phyloP scores from a whole-genome alignment of 2,113 vertebrate species.

The Strix aluco region DNA sequence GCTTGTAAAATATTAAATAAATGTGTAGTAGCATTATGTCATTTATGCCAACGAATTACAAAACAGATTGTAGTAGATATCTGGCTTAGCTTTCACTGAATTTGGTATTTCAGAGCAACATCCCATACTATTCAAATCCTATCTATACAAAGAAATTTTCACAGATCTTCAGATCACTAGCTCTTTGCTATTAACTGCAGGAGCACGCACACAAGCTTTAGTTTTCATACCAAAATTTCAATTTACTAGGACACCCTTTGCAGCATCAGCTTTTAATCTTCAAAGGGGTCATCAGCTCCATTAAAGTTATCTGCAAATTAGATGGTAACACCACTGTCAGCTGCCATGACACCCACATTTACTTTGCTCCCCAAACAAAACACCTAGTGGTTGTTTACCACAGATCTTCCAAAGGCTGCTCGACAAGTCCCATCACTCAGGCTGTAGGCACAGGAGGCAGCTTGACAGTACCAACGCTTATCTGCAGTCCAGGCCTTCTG shows the following conservation, averaged over 20 bases:
- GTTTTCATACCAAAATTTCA: background rate
- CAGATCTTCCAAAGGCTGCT: background rate
- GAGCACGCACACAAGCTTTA: background rate
- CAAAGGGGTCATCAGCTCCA: slow-evolving; percentile 8
- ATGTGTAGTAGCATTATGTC: background rate
- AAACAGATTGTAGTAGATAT: background rate
- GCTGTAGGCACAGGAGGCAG: background rate
- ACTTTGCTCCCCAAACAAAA: background rate
- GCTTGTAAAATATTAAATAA: background rate
- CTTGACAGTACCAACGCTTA: background rate
- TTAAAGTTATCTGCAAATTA: slow-evolving; percentile 9
- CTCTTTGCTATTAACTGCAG: background rate
- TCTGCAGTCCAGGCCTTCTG: background rate
- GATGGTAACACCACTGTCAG: background rate
- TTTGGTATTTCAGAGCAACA: background rate
- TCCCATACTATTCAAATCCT: background rate
- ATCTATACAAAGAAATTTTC: background rate
- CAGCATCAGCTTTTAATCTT: background rate
- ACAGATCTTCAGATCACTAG: background rate
- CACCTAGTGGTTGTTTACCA: background rate
- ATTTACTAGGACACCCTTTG: background rate
- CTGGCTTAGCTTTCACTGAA: background rate
- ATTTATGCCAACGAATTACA: background rate
- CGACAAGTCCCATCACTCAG: background rate
- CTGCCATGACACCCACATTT: background rate